These are phyloP conservation scores for Elaphurus davidianus DNA, from an alignment of 2,113 vertebrate species.

Conservation along the genomic window DNA sequence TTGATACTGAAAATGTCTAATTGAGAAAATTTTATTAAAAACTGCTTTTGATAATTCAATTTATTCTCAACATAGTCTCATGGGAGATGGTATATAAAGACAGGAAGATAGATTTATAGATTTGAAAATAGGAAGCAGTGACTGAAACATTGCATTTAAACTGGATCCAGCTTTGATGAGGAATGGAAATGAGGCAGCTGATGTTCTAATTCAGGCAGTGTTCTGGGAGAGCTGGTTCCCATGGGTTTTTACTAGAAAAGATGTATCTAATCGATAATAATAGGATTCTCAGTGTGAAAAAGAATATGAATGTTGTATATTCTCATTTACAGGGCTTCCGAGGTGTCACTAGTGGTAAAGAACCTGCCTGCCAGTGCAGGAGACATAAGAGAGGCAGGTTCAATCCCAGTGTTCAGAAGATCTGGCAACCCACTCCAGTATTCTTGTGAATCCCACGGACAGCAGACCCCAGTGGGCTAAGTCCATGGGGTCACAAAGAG, in stretches of 20 bases:
- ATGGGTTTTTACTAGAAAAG: not conserved
- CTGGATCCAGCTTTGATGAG: not conserved
- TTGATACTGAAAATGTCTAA: not conserved
- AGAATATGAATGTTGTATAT: not conserved
- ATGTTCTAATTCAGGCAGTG: not conserved
- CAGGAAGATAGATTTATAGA: not conserved
- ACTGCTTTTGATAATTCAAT: not conserved
- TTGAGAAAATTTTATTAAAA: not conserved
- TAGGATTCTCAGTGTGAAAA: not conserved
- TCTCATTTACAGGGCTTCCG: not conserved
- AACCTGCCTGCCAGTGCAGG: fast-evolving
- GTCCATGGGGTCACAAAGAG: not conserved
- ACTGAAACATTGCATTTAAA: not conserved
- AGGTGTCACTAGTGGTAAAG: not conserved
- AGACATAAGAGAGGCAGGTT: not conserved
- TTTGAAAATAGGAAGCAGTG: not conserved
- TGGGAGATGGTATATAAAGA: not conserved
- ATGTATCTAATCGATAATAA: not conserved
- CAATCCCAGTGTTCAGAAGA: not conserved
- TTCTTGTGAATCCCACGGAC: not conserved
- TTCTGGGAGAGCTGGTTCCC: not conserved
- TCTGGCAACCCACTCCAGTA: not conserved
- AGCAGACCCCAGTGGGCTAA: not conserved
- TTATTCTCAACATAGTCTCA: slow-evolving; percentile 5
- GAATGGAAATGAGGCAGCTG: not conserved